phyloP scores from a whole-genome alignment of 2,113 vertebrate genomes.

The Felis catus region F.catus_Fca126_mat1.0 CM031412.1:42154001-42154500 shows the following conservation, averaged over 20 bases:
- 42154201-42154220: background rate
- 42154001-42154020: background rate
- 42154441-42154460: background rate
- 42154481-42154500: conserved; percentile 1
- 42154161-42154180: background rate
- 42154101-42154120: background rate
- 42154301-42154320: background rate
- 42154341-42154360: background rate
- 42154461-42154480: background rate
- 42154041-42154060: background rate
- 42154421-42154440: background rate
- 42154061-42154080: background rate
- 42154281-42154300: background rate
- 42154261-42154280: background rate
- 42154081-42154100: background rate
- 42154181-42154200: background rate
- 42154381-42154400: background rate
- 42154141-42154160: background rate
- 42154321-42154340: rapidly evolving
- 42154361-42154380: background rate
- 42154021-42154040: background rate
- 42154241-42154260: background rate
- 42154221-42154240: background rate
- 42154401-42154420: background rate
- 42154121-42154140: background rate